Evolutionary conservation across 2,888 invertebrate genomes (phyloP), one percentile per base, ranked within the genome.

Genomic region (Sicus ferrugineus): DNA sequence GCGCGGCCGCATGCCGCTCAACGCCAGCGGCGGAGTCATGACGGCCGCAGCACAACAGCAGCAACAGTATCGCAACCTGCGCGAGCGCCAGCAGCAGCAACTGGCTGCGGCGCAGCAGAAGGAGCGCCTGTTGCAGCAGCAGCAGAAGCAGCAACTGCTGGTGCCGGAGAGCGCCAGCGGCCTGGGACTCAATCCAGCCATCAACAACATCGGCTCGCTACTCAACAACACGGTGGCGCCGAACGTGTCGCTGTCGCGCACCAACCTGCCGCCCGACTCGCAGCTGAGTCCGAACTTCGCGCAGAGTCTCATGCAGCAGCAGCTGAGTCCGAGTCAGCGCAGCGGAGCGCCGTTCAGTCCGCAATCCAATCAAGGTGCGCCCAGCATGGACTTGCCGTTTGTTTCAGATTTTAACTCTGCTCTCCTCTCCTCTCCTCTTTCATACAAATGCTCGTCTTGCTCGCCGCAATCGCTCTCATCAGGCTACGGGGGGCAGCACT

Each of bases 241-340:
- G 68, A 97, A 97, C 85, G 96, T 97, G 67, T 91, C 96, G 72
- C 88, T 96, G 74, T 92, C 93, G 84, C 88, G 91, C 72, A 89
- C 90, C 50, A 89, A 90, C 76, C 85, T 88, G 76, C 88, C 88
- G 16, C 87, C 88, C 71, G 87, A 88, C 73, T 88, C 88, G 62
- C 86, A 90, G 81, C 86, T 91, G 73, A 92, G 91, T 77, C 91
- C 91, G 48, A 88, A 87, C 79, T 89, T 88, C 81, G 86, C 87
- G 75, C 84, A 83, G 74, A 84, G 80, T 30, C 79, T 87, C 75
- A 79, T 86, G 76, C 86, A 86, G 74, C 85, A 85, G 70, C 86
- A 86, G 70, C 77, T 85, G 56, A 85, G 85, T 75, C 85, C 85
- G 2, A 82, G 83, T 52, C 82, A 81, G 68, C 80, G 85, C 69